These are phyloP conservation scores for Phaethornis superciliosus DNA, from an alignment of 2,113 vertebrate species.

Conservation along the genomic window DNA sequence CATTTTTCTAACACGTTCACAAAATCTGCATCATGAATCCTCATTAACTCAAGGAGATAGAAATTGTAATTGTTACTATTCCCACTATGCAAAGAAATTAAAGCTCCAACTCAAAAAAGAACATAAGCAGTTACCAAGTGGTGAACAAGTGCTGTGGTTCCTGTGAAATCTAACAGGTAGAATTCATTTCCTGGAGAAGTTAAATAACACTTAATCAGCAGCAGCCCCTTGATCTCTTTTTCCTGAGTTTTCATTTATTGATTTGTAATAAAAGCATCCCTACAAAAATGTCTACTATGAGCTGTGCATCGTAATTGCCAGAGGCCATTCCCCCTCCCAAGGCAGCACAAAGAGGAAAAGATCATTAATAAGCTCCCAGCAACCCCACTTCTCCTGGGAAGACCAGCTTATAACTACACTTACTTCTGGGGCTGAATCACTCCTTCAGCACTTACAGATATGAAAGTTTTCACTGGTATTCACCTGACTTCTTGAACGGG, in stretches of 20 bases:
- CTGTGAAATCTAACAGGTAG: constrained; percentile 19
- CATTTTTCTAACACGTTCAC: background rate
- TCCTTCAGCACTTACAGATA: background rate
- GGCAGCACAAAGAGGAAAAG: background rate
- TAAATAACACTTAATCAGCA: background rate
- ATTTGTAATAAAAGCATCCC: constrained; percentile 5
- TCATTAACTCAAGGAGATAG: constrained; percentile 14
- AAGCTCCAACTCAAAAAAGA: background rate
- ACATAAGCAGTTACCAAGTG: background rate
- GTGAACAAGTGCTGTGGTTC: background rate
- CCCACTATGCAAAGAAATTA: background rate
- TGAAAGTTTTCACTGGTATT: background rate
- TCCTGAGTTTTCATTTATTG: background rate
- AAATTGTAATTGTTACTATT: constrained; percentile 1
- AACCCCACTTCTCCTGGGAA: background rate
- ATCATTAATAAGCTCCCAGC: background rate
- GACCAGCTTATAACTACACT: background rate
- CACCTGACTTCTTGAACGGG: background rate
- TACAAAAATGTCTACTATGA: background rate
- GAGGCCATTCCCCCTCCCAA: background rate
- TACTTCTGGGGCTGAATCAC: background rate
- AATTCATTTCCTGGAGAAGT: constrained; percentile 23
- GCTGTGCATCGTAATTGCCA: background rate
- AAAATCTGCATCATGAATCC: background rate
- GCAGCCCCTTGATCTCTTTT: background rate